These are phyloP conservation scores for Sesia apiformis DNA, from an alignment of 2,888 invertebrate genomes.

Conservation along the genomic window DNA sequence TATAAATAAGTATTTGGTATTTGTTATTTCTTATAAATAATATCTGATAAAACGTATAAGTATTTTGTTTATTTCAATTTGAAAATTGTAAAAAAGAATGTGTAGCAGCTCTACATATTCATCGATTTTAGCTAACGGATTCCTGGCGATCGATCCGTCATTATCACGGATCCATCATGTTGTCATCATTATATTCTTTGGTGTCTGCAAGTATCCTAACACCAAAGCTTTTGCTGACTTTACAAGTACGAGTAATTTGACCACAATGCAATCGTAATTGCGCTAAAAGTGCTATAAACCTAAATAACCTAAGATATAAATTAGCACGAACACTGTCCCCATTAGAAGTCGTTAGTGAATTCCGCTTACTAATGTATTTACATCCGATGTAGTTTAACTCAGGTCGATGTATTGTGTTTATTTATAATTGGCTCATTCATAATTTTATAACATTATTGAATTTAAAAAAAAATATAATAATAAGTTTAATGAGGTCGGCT, in stretches of 20 bases:
- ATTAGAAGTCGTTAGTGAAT: slow-evolving; percentile 39
- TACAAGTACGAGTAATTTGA: not conserved
- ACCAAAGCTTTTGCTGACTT: no score
- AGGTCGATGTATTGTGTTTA: slow-evolving; percentile 52
- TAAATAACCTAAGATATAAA: slow-evolving; percentile 12
- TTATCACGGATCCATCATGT: no score
- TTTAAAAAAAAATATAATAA: not conserved
- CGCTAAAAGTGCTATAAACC: slow-evolving; percentile 1
- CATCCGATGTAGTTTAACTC: slow-evolving; percentile 27
- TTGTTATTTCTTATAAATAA: no score
- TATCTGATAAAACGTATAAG: no score
- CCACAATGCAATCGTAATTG: not conserved
- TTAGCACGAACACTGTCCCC: slow-evolving; percentile 18
- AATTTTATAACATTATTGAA: not conserved
- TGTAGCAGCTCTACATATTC: no score
- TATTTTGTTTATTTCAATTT: no score
- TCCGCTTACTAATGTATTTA: slow-evolving; percentile 47
- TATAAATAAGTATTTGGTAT: no score
- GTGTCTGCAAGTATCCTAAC: no score
- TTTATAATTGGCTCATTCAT: slow-evolving; percentile 13
- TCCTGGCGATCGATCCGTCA: no score
- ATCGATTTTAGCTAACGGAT: no score
- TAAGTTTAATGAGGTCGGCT: not conserved
- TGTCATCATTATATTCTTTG: no score
- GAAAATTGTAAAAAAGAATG: no score